A percentile compares a stretch with the other conserved stretches of the same genome.
phyloP scores from a whole-genome alignment of 2,888 invertebrate species.

The Oxyteleia sp. region DNA sequence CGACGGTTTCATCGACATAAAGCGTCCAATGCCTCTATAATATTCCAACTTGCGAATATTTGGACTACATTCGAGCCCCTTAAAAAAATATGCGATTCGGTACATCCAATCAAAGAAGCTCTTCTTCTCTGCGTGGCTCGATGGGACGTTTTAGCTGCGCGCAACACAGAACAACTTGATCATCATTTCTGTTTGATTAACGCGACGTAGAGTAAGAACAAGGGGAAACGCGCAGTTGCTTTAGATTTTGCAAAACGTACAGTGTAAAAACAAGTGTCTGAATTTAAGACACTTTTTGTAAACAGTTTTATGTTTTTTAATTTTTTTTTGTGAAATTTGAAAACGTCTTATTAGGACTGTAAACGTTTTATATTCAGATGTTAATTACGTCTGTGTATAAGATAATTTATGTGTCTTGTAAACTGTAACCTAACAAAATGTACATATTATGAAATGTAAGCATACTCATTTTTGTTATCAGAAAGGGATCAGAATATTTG shows the following conservation, averaged over 20 bases:
- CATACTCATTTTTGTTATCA: no score
- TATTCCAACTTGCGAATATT: constrained; percentile 73
- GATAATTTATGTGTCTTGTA: no score
- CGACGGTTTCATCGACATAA: constrained; percentile 78
- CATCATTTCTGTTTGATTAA: constrained; percentile 58
- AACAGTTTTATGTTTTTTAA: no score
- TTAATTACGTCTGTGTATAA: no score
- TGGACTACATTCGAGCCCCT: constrained; percentile 57
- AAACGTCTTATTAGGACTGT: no score
- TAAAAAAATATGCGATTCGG: constrained; percentile 56
- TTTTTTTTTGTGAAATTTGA: not conserved
- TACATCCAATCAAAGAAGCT: constrained; percentile 58
- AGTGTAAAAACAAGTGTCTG: constrained; percentile 2
- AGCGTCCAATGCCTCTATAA: constrained; percentile 75
- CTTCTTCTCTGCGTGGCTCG: constrained; percentile 38
- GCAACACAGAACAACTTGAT: constrained; percentile 49
- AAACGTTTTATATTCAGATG: no score
- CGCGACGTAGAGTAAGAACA: constrained; percentile 10
- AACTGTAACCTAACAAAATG: no score
- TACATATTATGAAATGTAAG: no score
- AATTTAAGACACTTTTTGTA: no score
- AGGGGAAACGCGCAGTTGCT: not conserved
- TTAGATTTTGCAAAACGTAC: constrained; percentile 29
- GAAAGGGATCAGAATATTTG: no score
- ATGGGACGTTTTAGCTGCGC: constrained; percentile 36